These are phyloP conservation scores for Leucopternis melanops DNA, from an alignment of 2,113 vertebrate species.

Conservation along the genomic window DNA sequence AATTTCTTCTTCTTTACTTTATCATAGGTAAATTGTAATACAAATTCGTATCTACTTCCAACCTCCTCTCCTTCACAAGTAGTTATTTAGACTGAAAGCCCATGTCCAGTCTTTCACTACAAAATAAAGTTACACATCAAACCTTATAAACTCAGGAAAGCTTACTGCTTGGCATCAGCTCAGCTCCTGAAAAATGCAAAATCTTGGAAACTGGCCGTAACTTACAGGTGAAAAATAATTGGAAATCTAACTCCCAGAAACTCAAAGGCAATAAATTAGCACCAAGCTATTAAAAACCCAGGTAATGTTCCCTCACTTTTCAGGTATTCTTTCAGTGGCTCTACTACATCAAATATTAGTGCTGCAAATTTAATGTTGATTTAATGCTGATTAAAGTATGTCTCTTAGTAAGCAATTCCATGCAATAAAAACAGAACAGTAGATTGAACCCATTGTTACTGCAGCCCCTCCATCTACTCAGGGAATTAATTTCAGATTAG, in stretches of 20 bases:
- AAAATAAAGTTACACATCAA: background rate
- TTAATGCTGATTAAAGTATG: background rate
- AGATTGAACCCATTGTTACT: background rate
- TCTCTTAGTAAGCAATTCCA: background rate
- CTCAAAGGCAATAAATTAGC: background rate
- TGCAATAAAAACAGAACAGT: background rate
- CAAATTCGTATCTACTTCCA: background rate
- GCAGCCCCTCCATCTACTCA: background rate
- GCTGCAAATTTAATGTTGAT: background rate
- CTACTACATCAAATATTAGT: background rate
- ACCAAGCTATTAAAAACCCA: background rate
- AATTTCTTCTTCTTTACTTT: background rate
- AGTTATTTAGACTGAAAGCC: background rate
- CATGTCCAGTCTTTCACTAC: background rate
- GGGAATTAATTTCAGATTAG: background rate
- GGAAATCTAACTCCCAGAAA: background rate
- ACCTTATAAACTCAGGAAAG: background rate
- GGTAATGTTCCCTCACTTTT: background rate
- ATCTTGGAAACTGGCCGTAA: background rate
- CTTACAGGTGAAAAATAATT: background rate
- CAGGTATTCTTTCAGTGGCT: background rate
- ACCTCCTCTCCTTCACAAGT: background rate
- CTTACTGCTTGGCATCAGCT: background rate
- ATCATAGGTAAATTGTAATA: background rate
- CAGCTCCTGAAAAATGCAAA: background rate